A percentile compares a stretch with the other conserved stretches of the same genome.
phyloP scores from a whole-genome alignment of 2,888 invertebrate genomes.

The Lysandra coridon region DNA sequence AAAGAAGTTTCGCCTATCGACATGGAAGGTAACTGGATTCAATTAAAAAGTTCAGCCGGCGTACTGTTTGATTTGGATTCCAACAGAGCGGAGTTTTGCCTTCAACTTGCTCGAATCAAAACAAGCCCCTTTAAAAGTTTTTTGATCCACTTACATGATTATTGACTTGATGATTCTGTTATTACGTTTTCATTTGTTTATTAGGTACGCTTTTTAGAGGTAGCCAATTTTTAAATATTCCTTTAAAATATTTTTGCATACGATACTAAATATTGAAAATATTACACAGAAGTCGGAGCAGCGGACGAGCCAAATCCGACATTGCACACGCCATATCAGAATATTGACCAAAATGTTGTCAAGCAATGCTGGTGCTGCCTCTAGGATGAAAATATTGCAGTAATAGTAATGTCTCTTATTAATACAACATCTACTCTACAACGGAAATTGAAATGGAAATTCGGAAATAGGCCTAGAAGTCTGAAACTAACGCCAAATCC shows the following conservation, averaged over 20 bases:
- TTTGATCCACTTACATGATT: constrained; percentile 1
- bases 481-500: no score
- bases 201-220: neutral
- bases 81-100: constrained; percentile 44
- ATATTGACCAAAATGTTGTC: no score
- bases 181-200: neutral
- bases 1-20: constrained; percentile 64
- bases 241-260: neutral
- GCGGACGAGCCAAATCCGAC: no score
- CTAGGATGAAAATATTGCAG: no score
- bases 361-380: no score
- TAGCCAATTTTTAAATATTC: neutral
- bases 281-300: no score
- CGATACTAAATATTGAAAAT: no score
- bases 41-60: constrained; percentile 65
- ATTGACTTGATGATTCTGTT: neutral
- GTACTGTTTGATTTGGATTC: constrained; percentile 53
- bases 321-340: no score
- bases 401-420: no score
- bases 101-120: constrained; percentile 6
- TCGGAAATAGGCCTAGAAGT: no score
- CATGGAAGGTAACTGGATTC: constrained; percentile 61
- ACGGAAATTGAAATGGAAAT: no score
- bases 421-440: no score
- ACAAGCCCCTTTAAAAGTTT: neutral